Conservation (phyloP, 1,140 invertebrate genomes). For the Battus philenor region DNA sequence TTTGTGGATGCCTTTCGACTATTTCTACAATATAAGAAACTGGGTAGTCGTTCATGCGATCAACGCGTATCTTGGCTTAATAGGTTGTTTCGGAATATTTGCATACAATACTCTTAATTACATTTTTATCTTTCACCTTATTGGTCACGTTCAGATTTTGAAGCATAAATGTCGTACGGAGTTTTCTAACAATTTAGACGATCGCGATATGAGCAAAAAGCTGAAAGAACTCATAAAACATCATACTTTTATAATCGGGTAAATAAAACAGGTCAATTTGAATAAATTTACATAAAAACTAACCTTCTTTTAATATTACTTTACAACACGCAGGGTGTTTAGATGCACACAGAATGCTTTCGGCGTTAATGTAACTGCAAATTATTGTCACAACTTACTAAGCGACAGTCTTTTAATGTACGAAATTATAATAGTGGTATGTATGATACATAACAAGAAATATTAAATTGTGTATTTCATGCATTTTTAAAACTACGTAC, state of each 20-base stretch:
- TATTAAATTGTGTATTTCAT: too few species aligned
- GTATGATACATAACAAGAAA: too few species aligned
- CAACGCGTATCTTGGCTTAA: conserved; percentile 9
- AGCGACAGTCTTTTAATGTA: conserved; percentile 24
- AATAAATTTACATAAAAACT: not conserved
- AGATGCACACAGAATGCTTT: conserved; percentile 17
- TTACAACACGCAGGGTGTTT: conserved; percentile 18
- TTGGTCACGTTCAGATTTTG: conserved; percentile 25
- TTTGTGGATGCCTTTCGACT: conserved; percentile 25
- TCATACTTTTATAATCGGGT: conserved; percentile 20
- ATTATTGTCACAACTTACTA: conserved; percentile 23
- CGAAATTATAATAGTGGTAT: conserved; percentile 25
- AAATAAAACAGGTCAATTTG: conserved; percentile 8
- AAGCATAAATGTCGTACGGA: conserved; percentile 18
- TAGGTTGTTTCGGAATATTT: conserved; percentile 4
- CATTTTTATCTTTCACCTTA: conserved; percentile 23
- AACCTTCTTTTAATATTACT: not conserved
- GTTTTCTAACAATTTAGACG: conserved; percentile 1
- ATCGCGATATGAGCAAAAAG: conserved; percentile 1
- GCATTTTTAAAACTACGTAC: too few species aligned
- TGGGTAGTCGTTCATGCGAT: conserved; percentile 21
- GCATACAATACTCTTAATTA: conserved; percentile 18
- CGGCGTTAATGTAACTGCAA: conserved; percentile 20
- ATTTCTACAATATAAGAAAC: conserved; percentile 20
- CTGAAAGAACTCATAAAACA: conserved; percentile 16